A percentile compares a stretch with the other conserved stretches of the same genome.
Evolutionary conservation across 2,797 vertebrate species (phyloP).

Genomic region (Aplochiton taeniatus): DNA sequence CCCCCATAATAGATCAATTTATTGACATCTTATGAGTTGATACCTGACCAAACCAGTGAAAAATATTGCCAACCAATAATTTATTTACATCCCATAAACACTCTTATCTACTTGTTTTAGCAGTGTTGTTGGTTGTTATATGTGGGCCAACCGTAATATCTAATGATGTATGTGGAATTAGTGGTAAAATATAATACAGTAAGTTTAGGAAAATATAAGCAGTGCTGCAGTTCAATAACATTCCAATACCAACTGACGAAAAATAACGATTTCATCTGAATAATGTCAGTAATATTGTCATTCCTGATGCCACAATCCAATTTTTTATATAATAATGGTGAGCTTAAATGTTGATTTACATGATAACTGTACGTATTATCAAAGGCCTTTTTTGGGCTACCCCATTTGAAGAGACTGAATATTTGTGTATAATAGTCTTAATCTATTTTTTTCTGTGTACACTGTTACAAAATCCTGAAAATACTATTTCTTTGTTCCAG

Average conservation of each 20-base stretch:
- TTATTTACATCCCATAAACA: too few species aligned
- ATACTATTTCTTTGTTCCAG: constrained; percentile 41
- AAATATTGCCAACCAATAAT: too few species aligned
- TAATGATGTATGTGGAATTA: too few species aligned
- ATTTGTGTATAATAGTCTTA: constrained; percentile 55
- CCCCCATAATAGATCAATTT: too few species aligned
- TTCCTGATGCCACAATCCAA: neutral
- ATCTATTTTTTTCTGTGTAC: constrained; percentile 50
- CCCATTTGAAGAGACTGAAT: constrained; percentile 36
- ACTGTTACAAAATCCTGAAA: constrained; percentile 50
- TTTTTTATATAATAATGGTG: constrained; percentile 8
- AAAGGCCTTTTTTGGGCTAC: constrained; percentile 25
- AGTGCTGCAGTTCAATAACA: constrained; percentile 9
- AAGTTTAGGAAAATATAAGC: neutral
- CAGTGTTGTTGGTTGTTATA: too few species aligned
- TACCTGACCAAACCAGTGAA: too few species aligned
- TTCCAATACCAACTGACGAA: neutral
- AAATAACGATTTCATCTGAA: neutral
- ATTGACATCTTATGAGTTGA: too few species aligned
- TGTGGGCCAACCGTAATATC: too few species aligned
- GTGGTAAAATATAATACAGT: too few species aligned
- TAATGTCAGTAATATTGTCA: constrained; percentile 4
- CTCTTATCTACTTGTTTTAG: too few species aligned
- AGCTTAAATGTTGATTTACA: constrained; percentile 9
- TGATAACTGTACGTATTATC: neutral